Base-by-base conservation (phyloP, 2,888 invertebrate species). In the Scaptomyza parva region DNA sequence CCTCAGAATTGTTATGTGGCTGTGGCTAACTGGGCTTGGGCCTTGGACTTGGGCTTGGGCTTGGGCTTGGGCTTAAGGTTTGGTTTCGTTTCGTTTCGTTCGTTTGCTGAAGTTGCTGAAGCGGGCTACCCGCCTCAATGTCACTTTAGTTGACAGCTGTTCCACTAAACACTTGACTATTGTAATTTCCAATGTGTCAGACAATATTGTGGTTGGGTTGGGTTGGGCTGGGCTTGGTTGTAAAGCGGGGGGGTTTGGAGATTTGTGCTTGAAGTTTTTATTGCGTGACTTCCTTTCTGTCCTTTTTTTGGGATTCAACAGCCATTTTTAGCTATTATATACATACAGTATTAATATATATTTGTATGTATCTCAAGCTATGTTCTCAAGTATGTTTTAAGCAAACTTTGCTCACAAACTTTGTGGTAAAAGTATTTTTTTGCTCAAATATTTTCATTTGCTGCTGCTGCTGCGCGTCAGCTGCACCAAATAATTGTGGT, bases 391-490 rank as follows among this genome's bases (percentile, higher is more conserved):
- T 66, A 74, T 78, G 71, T 86, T 82, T 82, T 70, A 66, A 83
- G 67, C 67, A 76, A 86, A 88, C 69, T 88, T 84, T 83, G 65
- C 67, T 52, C 39, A 68, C 48, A 65, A 88, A 83, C 71, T 83
- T 83, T 86, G 75, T 66, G 71, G 66, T 77, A 83, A 83, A 87
- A 87, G 86, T 82, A 85, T 82, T 80, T 78, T 63, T 59, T 54
- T 20, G 48, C 57, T 80, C 68, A 85, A 84, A 84, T 83, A 86
- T 88, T 86, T 88, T 84, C 77, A 83, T 86, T 83, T 77, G 70
- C 61, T 78, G 62, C 54, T 78, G 66, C 59, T 75, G 67, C 87
- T 77, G 74, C 61, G 66, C 60, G 80, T 65, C 87, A 78, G 70
- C 78, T 78, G 70, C 78, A 82, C 55, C 78, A 85, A 84, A 82